Evolutionary conservation across 2,888 invertebrate species (phyloP).

Genomic region (Erynnis tages): DNA sequence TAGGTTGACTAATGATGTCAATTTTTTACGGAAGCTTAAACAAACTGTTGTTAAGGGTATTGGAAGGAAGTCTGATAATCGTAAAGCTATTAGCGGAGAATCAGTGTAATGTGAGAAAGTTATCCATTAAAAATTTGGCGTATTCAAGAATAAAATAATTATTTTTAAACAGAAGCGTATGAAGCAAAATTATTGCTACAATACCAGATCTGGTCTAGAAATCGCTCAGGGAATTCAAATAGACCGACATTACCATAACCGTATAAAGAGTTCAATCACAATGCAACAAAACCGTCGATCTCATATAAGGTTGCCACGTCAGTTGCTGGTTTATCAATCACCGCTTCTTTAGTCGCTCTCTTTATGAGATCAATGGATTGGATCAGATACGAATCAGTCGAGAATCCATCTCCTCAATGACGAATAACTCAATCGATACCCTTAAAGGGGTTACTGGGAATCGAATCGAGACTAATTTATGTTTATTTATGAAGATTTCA

Average conservation of each 20-base stretch:
- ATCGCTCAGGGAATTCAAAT: slow-evolving; percentile 11
- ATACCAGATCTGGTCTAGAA: slow-evolving; percentile 3
- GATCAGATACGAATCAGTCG: slow-evolving; percentile 60
- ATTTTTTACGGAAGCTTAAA: slow-evolving; percentile 56
- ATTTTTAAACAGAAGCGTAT: too few species aligned
- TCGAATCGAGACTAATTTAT: slow-evolving; percentile 45
- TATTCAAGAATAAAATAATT: too few species aligned
- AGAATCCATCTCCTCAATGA: slow-evolving; percentile 50
- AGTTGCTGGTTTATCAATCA: slow-evolving; percentile 46
- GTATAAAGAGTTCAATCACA: slow-evolving; percentile 11
- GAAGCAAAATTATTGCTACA: neutral
- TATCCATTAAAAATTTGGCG: too few species aligned
- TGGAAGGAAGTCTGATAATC: slow-evolving; percentile 2
- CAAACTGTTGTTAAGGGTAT: slow-evolving; percentile 35
- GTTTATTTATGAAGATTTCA: slow-evolving; percentile 46
- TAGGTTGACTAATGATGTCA: slow-evolving; percentile 66
- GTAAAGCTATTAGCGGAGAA: neutral
- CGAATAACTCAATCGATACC: slow-evolving; percentile 63
- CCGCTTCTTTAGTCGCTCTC: slow-evolving; percentile 39
- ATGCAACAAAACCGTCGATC: slow-evolving; percentile 4
- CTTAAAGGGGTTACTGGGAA: slow-evolving; percentile 46
- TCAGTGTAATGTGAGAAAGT: slow-evolving; percentile 6
- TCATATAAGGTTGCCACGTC: slow-evolving; percentile 33
- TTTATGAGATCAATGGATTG: slow-evolving; percentile 58
- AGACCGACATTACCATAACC: slow-evolving; percentile 11